Conservation (phyloP, 2,797 vertebrate genomes). For the Malurus splendens region DNA sequence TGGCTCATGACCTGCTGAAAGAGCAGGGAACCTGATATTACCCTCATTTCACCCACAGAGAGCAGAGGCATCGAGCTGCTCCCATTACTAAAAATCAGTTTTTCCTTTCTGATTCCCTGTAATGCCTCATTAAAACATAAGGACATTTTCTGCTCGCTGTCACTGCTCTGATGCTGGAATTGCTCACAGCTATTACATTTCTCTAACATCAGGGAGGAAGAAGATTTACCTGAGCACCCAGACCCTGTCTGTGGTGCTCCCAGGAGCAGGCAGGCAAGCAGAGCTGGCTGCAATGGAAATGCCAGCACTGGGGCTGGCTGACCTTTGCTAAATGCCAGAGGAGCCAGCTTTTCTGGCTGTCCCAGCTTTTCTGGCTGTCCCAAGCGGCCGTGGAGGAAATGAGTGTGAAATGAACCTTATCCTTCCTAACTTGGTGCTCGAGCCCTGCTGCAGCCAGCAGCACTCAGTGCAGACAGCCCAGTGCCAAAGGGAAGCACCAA, state of each 20-base stretch:
- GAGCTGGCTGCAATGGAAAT: neutral
- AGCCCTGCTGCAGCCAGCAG: neutral
- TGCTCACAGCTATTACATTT: neutral
- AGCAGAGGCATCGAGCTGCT: neutral
- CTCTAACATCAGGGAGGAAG: neutral
- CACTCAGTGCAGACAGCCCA: neutral
- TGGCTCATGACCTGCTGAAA: neutral
- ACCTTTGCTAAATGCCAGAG: conserved; percentile 2
- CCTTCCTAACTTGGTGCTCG: fast-evolving
- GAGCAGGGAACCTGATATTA: neutral
- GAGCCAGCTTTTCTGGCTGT: neutral
- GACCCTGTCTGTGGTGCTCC: neutral
- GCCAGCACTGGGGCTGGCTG: neutral
- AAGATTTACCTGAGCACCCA: neutral
- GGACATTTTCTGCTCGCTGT: neutral
- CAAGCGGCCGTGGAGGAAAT: neutral
- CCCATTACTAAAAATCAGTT: neutral
- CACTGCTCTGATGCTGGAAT: neutral
- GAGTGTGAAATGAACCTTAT: neutral
- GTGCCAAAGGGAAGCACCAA: neutral
- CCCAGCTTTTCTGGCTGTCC: neutral
- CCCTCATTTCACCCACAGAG: neutral
- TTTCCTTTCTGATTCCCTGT: neutral
- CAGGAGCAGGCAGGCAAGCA: neutral
- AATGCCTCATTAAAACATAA: neutral